A percentile compares a stretch with the other conserved stretches of the same genome.
Evolutionary conservation across 1,140 invertebrate species (phyloP).

Genomic region (Globodera rostochiensis): DNA sequence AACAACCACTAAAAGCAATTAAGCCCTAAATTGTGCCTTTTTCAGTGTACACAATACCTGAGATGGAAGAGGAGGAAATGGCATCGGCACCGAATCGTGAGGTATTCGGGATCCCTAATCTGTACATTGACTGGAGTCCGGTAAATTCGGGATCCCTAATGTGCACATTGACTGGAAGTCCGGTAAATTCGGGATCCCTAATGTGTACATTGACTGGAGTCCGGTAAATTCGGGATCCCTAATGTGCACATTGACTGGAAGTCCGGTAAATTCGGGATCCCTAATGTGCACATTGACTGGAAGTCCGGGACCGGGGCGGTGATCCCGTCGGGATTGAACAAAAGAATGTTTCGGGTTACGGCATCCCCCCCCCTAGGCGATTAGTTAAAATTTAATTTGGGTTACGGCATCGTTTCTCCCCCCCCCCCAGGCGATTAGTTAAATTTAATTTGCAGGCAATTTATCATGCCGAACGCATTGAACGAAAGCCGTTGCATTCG

Average conservation of each 20-base stretch:
- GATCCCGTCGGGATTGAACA: too few relatives aligned
- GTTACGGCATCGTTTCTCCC: neutral
- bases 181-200: too few relatives aligned
- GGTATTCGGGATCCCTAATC: neutral
- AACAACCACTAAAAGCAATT: constrained; percentile 13
- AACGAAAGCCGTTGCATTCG: constrained; percentile 47
- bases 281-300: too few relatives aligned
- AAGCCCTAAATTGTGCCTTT: neutral
- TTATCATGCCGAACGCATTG: constrained; percentile 46
- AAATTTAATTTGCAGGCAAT: constrained; percentile 30
- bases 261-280: too few relatives aligned
- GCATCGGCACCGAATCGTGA: constrained; percentile 16
- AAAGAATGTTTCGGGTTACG: too few relatives aligned
- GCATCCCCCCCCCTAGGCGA: neutral
- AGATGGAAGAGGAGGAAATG: constrained; percentile 57
- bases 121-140: too few relatives aligned
- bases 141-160: too few relatives aligned
- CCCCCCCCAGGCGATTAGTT: neutral
- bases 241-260: too few relatives aligned
- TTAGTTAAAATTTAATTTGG: neutral
- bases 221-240: too few relatives aligned
- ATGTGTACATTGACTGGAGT: too few relatives aligned
- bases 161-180: too few relatives aligned
- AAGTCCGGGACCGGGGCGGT: too few relatives aligned
- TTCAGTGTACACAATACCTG: constrained; percentile 63